phyloP scores from a whole-genome alignment of 2,113 vertebrate genomes.

The Eurystomus gularis region DNA sequence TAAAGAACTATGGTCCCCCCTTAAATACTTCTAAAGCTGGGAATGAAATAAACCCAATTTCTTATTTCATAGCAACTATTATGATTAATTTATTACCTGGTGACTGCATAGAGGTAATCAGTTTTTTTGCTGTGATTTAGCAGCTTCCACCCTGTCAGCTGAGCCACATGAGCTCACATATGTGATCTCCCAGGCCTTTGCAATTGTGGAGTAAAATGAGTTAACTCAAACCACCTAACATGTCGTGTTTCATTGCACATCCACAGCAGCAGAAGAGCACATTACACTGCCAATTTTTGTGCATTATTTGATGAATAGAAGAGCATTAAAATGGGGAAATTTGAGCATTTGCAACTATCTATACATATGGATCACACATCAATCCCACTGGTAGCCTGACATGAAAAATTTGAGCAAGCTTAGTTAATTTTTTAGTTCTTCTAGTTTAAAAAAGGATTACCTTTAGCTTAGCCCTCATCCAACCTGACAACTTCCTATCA shows the following conservation, averaged over 20 bases:
- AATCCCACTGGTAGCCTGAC: neutral
- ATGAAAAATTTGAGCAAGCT: neutral
- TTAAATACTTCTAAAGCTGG: neutral
- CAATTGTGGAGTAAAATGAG: neutral
- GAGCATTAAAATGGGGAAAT: neutral
- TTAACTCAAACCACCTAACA: neutral
- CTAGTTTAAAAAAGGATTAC: neutral
- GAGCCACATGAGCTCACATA: neutral
- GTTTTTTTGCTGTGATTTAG: neutral
- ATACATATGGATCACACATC: neutral
- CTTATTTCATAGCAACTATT: neutral
- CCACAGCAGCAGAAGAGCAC: neutral
- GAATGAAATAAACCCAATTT: neutral
- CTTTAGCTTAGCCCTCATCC: neutral
- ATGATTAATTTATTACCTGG: neutral
- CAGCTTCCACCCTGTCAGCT: neutral
- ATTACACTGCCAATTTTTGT: neutral
- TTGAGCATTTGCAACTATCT: neutral
- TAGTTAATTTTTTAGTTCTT: neutral
- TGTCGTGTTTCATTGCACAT: neutral
- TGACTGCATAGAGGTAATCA: neutral
- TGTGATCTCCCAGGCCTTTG: neutral
- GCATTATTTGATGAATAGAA: neutral
- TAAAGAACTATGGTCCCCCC: neutral
- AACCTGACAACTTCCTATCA: neutral